Base-by-base conservation (phyloP, 2,888 invertebrate genomes). In the Embidobia sp. region DNA sequence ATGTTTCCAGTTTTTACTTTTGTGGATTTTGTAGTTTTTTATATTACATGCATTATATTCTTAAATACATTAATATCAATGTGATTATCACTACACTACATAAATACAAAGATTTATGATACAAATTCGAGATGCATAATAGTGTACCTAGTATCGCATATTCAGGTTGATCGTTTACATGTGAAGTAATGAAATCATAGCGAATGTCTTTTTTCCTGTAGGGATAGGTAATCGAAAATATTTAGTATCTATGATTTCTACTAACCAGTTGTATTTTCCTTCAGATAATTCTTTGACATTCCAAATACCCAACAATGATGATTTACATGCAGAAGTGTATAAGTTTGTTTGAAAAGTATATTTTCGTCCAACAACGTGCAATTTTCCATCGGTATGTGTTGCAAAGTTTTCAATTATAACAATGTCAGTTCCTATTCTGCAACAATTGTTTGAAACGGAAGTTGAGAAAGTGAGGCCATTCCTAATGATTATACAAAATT, bases 361-460 rank as follows among this genome's bases (percentile, higher is more conserved):
- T 44, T 57, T 57, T 15, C 42, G 11, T 1, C 51, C 51, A 4
- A 51, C 10, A 19, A 51, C 19, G 10, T 29, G 7, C 7, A 51
- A 10, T 4, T 1, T 51, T 18, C 11, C 19, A 19, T 51, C 16
- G 3, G 4, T 16, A 8, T 31, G 1, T 1, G 51, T 33, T 3
- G 51, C 33, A 33, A 51, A 51, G 11, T 51, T 51, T 33, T 51
- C 18, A 4, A 51, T 51, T 1, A 18, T 10, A 11, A 51, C 11
- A 7, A 51, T 16, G 1, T 48, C 33, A 6, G 3, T 10, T 5
- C 8, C n/a, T 13, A 48, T 8, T 48, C 29, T 3, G 15, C 27
- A 27, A 15, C 33, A 51, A 8, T 51, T 51, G 16, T 33, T 18
- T 6, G 51, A 33, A 4, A 18, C 4, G 4, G 51, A 31, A 13